Evolutionary conservation across 2,797 vertebrate species (phyloP).

Genomic region (Mallotus villosus): DNA sequence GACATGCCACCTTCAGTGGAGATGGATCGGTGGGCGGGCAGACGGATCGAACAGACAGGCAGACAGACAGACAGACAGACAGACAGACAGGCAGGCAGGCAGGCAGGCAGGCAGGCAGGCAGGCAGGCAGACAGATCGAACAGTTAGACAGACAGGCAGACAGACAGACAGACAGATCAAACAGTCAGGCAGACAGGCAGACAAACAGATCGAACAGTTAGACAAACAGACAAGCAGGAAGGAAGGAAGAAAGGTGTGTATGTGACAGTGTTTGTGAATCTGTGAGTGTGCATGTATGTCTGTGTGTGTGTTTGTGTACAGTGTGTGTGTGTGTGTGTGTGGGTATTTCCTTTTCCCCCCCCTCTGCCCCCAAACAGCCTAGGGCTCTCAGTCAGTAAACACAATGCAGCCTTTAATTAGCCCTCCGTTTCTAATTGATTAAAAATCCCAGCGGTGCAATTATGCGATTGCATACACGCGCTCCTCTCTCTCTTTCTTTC

Average conservation of each 20-base stretch:
- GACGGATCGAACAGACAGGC: neutral
- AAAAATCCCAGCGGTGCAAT: slow-evolving; percentile 64
- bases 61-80: neutral
- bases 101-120: neutral
- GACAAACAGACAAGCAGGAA: neutral
- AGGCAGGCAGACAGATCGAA: neutral
- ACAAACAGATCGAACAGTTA: neutral
- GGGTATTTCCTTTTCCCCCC: slow-evolving; percentile 1
- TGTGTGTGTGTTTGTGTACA: neutral
- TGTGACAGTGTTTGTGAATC: neutral
- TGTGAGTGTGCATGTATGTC: neutral
- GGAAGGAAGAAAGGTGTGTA: neutral
- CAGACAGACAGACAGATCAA: neutral
- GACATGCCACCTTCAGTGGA: no score
- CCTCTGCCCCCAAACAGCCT: slow-evolving; percentile 2
- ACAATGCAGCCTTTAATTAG: slow-evolving; percentile 70
- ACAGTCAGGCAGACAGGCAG: neutral
- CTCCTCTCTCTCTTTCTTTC: slow-evolving; percentile 1
- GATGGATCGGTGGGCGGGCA: no score
- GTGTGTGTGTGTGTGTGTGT: neutral
- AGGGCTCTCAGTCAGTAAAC: slow-evolving; percentile 62
- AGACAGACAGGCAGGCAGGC: neutral
- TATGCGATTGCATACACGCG: slow-evolving; percentile 63
- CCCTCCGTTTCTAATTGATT: slow-evolving; percentile 67
- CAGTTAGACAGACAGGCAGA: neutral